Evolutionary conservation across 64 coral and sea anemone species (phyloP).

Genomic region (Trachythela sp.): DNA sequence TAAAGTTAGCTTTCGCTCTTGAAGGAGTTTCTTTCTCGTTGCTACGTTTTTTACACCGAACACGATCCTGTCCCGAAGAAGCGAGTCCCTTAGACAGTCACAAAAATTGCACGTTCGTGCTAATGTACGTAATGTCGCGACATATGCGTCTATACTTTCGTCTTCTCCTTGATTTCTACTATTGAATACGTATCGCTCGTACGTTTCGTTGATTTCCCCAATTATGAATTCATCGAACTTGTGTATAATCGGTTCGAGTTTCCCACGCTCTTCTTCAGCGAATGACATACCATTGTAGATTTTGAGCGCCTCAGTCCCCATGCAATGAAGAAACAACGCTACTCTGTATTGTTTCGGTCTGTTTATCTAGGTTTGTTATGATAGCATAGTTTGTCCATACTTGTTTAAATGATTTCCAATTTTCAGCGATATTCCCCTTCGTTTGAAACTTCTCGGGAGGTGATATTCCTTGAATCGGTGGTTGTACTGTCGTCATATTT

Average conservation of each 20-base stretch:
- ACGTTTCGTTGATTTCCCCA: slow-evolving; percentile 45
- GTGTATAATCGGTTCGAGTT: too few relatives aligned
- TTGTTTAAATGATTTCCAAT: slow-evolving; percentile 46
- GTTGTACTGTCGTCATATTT: too few relatives aligned
- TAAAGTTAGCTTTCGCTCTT: not conserved
- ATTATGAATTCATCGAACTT: slow-evolving; percentile 19
- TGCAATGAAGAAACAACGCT: slow-evolving; percentile 41
- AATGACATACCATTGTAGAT: slow-evolving; percentile 37
- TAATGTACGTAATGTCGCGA: too few relatives aligned
- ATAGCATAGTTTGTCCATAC: slow-evolving; percentile 49
- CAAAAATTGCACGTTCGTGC: too few relatives aligned
- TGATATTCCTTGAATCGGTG: not conserved
- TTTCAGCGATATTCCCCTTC: slow-evolving; percentile 4
- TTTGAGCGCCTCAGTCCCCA: slow-evolving; percentile 35
- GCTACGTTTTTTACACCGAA: too few relatives aligned
- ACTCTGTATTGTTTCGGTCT: slow-evolving; percentile 45
- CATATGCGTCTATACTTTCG: too few relatives aligned
- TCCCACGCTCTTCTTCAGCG: not conserved
- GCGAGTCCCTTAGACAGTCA: too few relatives aligned
- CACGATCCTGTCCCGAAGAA: too few relatives aligned
- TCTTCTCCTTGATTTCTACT: too few relatives aligned
- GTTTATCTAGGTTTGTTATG: slow-evolving; percentile 33
- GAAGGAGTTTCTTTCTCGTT: slow-evolving; percentile 15
- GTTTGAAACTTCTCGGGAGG: not conserved
- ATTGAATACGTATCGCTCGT: too few relatives aligned